Evolutionary conservation across 2,797 vertebrate species (phyloP), one percentile per base, ranked within the genome.

Genomic region (Borostomias antarcticus): DNA sequence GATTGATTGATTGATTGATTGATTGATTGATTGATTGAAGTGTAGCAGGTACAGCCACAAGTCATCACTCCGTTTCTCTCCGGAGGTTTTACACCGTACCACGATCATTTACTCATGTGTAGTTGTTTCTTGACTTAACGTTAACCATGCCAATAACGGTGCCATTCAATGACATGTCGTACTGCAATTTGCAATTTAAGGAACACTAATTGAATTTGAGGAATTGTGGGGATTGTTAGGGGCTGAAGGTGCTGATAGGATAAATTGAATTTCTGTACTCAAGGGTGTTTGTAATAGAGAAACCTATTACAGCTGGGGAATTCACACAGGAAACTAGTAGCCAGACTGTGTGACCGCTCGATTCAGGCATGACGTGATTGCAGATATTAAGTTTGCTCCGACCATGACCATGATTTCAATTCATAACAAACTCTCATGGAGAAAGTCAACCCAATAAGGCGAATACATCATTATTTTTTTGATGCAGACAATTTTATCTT

Each of bases 161-260:
- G 63, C 32, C 69, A 70, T 81, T 74, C 62, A 58, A 68, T 68
- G 82, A 81, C 73, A 72, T 69, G 25, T 71, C 58, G 57, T 63
- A 64, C 70, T 82, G 79, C 79, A 73, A 47, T 83, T 72, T 82
- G 80, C 78, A 71, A 48, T 82, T 82, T 80, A 78, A 85, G 60
- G 64, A 65, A 52, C 48, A 60, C 72, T 88, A 83, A 88, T 84
- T 89, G 77, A 85, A 88, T 80, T 65, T 62, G 53, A 78, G 75
- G 70, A 68, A 57, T 37, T 33, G n/a, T n/a, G 26, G 25, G 52
- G 69, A 73, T 78, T 59, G 66, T 83, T 81, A 78, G 65, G 43
- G 62, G 47, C 40, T 69, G 51, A 59, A 64, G 67, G 54, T 71
- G 64, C 7, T 15, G 17, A 1, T 15, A 47, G 45, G n/a, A 19